A percentile compares a stretch with the other conserved stretches of the same genome.
phyloP scores from a whole-genome alignment of 1,140 invertebrate species.

The Bombyx mori region DNA sequence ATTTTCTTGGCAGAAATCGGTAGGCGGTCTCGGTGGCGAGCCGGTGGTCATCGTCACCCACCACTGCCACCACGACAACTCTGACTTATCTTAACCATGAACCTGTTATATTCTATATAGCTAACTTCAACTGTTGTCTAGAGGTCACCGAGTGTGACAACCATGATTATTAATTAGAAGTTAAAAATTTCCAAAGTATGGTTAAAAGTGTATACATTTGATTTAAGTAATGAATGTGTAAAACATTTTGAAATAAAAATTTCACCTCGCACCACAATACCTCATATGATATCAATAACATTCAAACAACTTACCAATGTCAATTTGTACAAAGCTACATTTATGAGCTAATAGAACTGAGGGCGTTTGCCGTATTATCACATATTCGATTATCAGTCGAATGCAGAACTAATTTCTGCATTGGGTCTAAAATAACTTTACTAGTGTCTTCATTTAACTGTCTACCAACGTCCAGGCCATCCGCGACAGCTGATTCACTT shows the following conservation, averaged over 20 bases:
- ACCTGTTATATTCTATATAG: too few species aligned
- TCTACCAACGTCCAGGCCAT: conserved; percentile 24
- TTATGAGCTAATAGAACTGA: conserved; percentile 62
- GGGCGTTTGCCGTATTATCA: conserved; percentile 65
- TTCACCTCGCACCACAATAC: neutral
- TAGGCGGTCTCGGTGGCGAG: too few species aligned
- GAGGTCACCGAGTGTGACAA: neutral
- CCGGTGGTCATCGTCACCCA: too few species aligned
- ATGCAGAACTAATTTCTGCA: conserved; percentile 66
- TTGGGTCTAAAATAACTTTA: conserved; percentile 66
- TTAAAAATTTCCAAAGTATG: neutral
- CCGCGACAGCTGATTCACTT: conserved; percentile 5
- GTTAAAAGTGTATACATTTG: neutral
- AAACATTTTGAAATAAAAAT: neutral
- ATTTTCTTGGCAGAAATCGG: too few species aligned
- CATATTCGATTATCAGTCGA: conserved; percentile 67
- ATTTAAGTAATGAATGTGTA: neutral
- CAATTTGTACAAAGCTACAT: conserved; percentile 40
- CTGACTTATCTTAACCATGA: too few species aligned
- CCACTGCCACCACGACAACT: too few species aligned
- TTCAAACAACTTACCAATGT: conserved; percentile 46
- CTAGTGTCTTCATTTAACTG: conserved; percentile 46
- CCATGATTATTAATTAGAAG: neutral
- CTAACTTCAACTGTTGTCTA: too few species aligned
- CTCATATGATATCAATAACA: conserved; percentile 9